Evolutionary conservation across 1,140 invertebrate species (phyloP), one percentile per base, ranked within the genome.

Genomic region (Ptiloglossa arizonensis): DNA sequence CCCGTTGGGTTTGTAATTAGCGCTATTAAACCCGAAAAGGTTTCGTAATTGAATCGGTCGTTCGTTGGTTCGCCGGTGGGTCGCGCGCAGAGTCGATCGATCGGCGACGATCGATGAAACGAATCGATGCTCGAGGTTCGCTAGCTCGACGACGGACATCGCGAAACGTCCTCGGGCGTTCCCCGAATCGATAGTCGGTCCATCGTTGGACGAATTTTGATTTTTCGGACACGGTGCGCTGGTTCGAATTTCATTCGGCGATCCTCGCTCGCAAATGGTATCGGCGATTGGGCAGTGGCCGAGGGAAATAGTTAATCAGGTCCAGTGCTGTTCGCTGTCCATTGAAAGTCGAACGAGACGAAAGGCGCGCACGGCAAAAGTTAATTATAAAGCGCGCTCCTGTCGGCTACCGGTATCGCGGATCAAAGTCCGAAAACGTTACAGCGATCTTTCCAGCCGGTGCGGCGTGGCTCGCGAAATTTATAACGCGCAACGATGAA

Each of bases 351-450:
- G 69, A 38, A 57, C 9, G 41, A 63, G 32, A 41, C 52, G 22
- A 68, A 68, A 56, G 72, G 41, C 5, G 38, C 44, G 17, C 15
- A 29, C 19, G 52, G 52, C 15, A 44, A 75, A 71, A 75, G 72
- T 75, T 75, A 68, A 75, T 75, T 75, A 75, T 68, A 68, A 68
- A 75, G 63, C 64, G 24, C 22, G 17, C 32, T 41, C n/a, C 48
- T 24, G 38, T 41, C 32, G 13, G 22, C 46, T 29, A 41, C 62
- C 54, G 41, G 52, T 62, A 62, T 76, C 54, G 67, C n/a, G 57
- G 46, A 77, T 77, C 67, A 71, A 77, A 77, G 54, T 68, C 41
- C 11, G 35, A n/a, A 64, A 73, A 66, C 22, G 32, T 63, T 32
- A 4, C 17, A 46, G 32, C 46, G 29, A 64, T 64, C 59, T 64